Evolutionary conservation across 1,140 invertebrate genomes (phyloP).

Genomic region (Holotrichia oblita): DNA sequence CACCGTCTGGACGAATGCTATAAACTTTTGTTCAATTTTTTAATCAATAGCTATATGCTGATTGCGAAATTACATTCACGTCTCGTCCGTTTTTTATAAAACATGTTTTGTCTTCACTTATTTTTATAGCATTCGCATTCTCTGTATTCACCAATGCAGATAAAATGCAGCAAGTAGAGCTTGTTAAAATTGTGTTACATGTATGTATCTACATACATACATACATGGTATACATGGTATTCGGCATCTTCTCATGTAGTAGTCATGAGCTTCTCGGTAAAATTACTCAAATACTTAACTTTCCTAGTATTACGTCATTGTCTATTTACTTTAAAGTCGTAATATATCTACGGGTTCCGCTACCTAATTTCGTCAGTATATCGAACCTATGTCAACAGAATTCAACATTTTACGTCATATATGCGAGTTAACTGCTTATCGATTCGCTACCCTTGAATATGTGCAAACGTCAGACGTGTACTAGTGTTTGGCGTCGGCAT

Average conservation of each 20-base stretch:
- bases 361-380: background rate
- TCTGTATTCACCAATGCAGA: background rate
- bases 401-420: background rate
- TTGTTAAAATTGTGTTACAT: conserved; percentile 2
- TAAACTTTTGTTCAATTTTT: background rate
- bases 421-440: background rate
- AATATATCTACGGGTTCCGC: background rate
- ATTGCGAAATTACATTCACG: no score
- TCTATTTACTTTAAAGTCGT: background rate
- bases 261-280: background rate
- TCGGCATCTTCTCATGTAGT: background rate
- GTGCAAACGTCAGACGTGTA: background rate
- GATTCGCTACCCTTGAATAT: conserved; percentile 6
- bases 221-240: background rate
- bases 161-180: conserved; percentile 20
- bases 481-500: background rate
- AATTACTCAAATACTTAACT: background rate
- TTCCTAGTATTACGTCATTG: background rate
- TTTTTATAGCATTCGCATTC: background rate
- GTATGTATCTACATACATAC: background rate
- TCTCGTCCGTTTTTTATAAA: no score
- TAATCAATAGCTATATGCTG: no score
- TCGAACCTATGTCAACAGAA: background rate
- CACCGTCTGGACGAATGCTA: background rate
- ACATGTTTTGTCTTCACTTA: no score